Base-by-base conservation (phyloP, 1,140 invertebrate species). In the Acromyrmex echinatior region DNA sequence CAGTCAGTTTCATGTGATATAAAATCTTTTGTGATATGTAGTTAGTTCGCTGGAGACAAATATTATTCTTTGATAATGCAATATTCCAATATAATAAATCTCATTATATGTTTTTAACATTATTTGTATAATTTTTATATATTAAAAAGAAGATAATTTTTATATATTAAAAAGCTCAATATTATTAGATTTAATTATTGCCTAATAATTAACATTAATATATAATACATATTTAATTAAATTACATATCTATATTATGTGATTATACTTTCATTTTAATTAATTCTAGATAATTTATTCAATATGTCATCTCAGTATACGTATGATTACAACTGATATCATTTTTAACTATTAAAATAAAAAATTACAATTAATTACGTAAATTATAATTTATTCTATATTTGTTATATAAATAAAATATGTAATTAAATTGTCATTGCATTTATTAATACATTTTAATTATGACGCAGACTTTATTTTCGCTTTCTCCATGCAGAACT, bases 361-460 rank as follows among this genome's bases (percentile, higher is more conserved):
- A 39, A 7, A 39, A 35, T 49, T 39, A 39, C 35, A 39, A 4
- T 73, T 60, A 35, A 60, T 35, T 21, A 53, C 51, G n/a, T 9
- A 6, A 76, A 18, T 58, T 35, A 39, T 78, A 6, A 63, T 6
- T 62, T 31, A 49, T 39, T 39, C 35, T 77, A 39, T 28, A 60
- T 25, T 14, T 58, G 3, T 1, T 60, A 7, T 14, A 51, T 14
- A n/a, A 49, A 66, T 49, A 49, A 65, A 18, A 53, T 39, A 39
- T 39, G 0, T 31, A 35, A 74, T 3, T 0, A 10, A 35, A 21
- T 14, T 2, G 6, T 65, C 62, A 78, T 39, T 16, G 39, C 4
- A 14, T 49, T 78, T 79, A 21, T 79, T 21, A 18, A 9, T 10
- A 51, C 16, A 25, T 39, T 39, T 78, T 49, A 65, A 51, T 51